A percentile compares a stretch with the other conserved stretches of the same genome.
Conservation (phyloP, 1,140 invertebrate species). For the Zophobas atratus region DNA sequence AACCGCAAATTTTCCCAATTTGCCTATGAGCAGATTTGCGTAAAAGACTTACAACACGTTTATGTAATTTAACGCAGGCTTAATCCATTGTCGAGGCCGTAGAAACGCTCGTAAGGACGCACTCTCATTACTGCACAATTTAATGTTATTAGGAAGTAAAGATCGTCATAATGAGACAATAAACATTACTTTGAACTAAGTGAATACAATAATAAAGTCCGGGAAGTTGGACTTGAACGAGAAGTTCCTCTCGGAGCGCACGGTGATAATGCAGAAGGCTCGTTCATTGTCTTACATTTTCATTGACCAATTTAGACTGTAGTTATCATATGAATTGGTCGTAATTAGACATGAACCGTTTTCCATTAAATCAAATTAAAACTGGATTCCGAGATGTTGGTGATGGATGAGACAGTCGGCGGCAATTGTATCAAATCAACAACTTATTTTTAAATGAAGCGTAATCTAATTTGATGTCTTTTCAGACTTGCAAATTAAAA, state of each 20-base stretch:
- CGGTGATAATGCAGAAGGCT: background rate
- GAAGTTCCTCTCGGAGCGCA: slow-evolving; percentile 11
- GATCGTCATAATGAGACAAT: slow-evolving; percentile 34
- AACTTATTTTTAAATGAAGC: slow-evolving; percentile 5
- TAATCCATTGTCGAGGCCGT: slow-evolving; percentile 2
- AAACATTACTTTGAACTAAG: slow-evolving; percentile 30
- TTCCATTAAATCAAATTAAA: slow-evolving; percentile 1
- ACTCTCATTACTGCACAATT: slow-evolving; percentile 16
- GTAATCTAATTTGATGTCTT: background rate
- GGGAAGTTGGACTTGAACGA: slow-evolving; percentile 12
- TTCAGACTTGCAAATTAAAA: slow-evolving; percentile 1
- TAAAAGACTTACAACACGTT: too few relatives aligned
- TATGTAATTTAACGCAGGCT: background rate
- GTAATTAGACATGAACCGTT: slow-evolving; percentile 22
- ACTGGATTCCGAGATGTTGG: background rate
- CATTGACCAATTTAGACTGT: slow-evolving; percentile 7
- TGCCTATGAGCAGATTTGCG: too few relatives aligned
- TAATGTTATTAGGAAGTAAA: slow-evolving; percentile 34
- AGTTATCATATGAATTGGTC: slow-evolving; percentile 5
- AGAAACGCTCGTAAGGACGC: background rate
- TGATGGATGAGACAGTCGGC: background rate
- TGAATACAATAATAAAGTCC: slow-evolving; percentile 42
- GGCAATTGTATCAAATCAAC: slow-evolving; percentile 12
- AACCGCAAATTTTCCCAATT: too few relatives aligned
- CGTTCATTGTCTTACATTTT: slow-evolving; percentile 25